Conservation (phyloP, 1,140 invertebrate genomes). For the Drosophila prosaltans region DNA sequence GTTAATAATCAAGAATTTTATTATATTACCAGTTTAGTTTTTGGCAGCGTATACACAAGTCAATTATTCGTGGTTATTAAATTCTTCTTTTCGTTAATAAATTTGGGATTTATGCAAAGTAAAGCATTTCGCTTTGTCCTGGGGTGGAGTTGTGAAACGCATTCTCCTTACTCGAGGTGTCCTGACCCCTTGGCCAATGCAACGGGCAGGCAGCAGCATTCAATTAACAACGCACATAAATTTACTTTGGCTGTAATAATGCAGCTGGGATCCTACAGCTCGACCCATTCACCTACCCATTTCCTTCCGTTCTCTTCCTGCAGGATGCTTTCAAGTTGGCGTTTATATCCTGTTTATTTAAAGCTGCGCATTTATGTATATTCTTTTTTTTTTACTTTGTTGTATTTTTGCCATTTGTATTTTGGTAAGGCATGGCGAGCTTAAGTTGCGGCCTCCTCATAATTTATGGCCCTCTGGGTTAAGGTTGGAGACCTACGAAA, state of each 20-base stretch:
- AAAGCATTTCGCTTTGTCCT: slow-evolving; percentile 21
- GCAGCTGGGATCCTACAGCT: slow-evolving; percentile 67
- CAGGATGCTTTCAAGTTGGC: slow-evolving; percentile 37
- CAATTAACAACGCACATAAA: slow-evolving; percentile 78
- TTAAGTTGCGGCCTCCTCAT: slow-evolving; percentile 61
- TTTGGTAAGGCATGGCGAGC: slow-evolving; percentile 45
- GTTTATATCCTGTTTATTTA: slow-evolving; percentile 65
- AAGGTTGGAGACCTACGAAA: slow-evolving; percentile 44
- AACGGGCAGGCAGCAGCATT: slow-evolving; percentile 45
- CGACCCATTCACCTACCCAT: slow-evolving; percentile 18
- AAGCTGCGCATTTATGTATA: slow-evolving; percentile 62
- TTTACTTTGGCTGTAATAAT: slow-evolving; percentile 77
- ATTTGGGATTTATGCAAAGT: slow-evolving; percentile 73
- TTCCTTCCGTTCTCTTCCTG: background rate
- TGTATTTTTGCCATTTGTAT: slow-evolving; percentile 22
- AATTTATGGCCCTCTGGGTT: slow-evolving; percentile 54
- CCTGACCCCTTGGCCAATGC: slow-evolving; percentile 42
- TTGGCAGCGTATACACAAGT: background rate
- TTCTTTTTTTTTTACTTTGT: slow-evolving; percentile 33
- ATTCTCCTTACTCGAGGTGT: slow-evolving; percentile 34
- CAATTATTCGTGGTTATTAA: background rate
- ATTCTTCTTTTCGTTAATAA: slow-evolving; percentile 59
- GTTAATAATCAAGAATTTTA: background rate
- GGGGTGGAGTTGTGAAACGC: slow-evolving; percentile 9
- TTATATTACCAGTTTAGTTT: background rate